These are phyloP conservation scores for Pristiophorus japonicus DNA, from an alignment of 2,113 vertebrate species.

Conservation along the genomic window DNA sequence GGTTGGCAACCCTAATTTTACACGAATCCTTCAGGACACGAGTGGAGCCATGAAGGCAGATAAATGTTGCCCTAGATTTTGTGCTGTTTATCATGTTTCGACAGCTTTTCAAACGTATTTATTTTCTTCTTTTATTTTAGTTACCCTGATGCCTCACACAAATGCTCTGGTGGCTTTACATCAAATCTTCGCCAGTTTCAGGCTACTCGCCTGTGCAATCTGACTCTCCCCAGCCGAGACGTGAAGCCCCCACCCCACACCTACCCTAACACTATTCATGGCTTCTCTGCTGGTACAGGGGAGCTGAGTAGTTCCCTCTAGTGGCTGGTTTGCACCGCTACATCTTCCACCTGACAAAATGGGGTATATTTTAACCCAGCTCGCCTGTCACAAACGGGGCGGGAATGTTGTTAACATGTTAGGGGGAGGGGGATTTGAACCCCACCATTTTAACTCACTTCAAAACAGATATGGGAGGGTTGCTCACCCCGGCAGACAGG, in stretches of 20 bases:
- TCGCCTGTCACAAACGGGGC: neutral
- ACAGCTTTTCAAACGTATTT: neutral
- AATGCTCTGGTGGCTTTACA: too few relatives aligned
- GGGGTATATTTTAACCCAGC: neutral
- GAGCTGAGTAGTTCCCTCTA: neutral
- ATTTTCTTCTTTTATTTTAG: neutral
- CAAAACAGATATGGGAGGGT: too few relatives aligned
- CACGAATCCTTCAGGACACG: neutral
- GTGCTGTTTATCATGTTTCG: neutral
- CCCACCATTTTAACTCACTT: too few relatives aligned
- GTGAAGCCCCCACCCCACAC: neutral
- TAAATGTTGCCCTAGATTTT: neutral
- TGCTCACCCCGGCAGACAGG: too few relatives aligned
- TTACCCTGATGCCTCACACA: neutral
- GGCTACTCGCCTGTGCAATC: neutral
- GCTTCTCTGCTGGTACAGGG: neutral
- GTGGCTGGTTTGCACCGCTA: neutral
- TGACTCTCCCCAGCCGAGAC: neutral
- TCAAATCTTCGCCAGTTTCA: neutral
- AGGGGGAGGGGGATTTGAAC: too few relatives aligned
- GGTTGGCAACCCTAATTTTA: neutral
- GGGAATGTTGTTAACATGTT: neutral
- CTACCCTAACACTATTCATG: neutral
- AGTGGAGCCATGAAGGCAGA: neutral
- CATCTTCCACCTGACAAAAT: neutral